phyloP scores from a whole-genome alignment of 2,888 invertebrate genomes.

The Enoplolaimus lenunculus region DNA sequence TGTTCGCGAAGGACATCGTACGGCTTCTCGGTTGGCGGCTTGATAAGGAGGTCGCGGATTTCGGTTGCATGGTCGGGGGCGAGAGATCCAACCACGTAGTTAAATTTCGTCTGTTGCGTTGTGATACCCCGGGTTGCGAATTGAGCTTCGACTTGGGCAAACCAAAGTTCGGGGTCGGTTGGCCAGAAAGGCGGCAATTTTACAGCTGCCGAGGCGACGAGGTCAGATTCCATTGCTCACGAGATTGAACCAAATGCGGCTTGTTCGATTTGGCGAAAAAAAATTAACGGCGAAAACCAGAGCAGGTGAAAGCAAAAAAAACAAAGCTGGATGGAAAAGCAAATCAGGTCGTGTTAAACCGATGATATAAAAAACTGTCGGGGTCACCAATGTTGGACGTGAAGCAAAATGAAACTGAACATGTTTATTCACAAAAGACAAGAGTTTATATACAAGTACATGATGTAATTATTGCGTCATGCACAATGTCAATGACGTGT shows the following conservation, averaged over 20 bases:
- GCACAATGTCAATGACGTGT: constrained; percentile 1
- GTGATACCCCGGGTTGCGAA: background rate
- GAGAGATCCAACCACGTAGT: constrained; percentile 1
- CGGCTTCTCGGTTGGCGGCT: constrained; percentile 1
- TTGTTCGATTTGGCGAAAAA: constrained; percentile 1
- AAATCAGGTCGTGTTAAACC: background rate
- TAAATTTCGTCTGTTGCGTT: constrained; percentile 1
- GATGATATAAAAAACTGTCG: background rate
- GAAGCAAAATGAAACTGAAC: background rate
- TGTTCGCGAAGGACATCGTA: constrained; percentile 1
- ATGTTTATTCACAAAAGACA: constrained; percentile 1
- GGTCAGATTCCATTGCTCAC: constrained; percentile 1
- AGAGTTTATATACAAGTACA: constrained; percentile 1
- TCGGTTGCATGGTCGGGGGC: background rate
- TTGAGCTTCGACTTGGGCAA: background rate
- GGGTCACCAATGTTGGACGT: background rate
- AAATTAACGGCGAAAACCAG: constrained; percentile 1
- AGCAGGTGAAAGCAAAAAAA: background rate
- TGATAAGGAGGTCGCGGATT: background rate
- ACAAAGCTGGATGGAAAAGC: background rate
- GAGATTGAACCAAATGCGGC: background rate
- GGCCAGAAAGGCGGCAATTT: constrained; percentile 1
- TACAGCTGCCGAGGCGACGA: background rate
- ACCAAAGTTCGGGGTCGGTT: background rate
- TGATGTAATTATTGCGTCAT: background rate